Base-by-base conservation (phyloP, 1,140 invertebrate genomes). In the Manduca sexta region DNA sequence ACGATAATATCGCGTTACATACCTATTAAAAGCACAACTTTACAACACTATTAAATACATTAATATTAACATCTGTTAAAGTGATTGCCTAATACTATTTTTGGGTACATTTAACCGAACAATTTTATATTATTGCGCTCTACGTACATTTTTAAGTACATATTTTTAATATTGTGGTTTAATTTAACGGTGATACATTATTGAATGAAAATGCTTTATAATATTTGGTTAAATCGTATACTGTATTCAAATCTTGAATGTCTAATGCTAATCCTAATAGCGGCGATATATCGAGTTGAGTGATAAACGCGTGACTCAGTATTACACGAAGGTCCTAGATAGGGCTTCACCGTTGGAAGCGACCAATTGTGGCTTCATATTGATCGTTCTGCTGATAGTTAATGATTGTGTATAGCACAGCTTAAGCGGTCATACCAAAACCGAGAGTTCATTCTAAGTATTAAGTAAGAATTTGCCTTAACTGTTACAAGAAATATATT, bases 1-100 rank as follows among this genome's bases (percentile, higher is more conserved):
- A 63, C 49, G 68, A 75, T 77, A 79, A 81, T 79, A 78, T 81
- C 61, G 43, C 66, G 70, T 78, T 81, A 74, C 64, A 68, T 68
- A 66, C 54, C 52, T 66, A 79, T 77, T 77, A 74, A 75, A 79
- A 76, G 64, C 66, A 74, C 47, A 61, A 71, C 53, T 74, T 75
- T 63, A 69, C 67, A 68, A 69, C 66, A 58, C 69, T 65, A 67
- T 69, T 72, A 60, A 47, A 41, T 69, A 34, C 69, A 78, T 77
- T 72, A 74, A 45, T 45, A 67, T 59, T 48, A 42, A 69, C 71
- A 77, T 77, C 59, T 80, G 75, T 69, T 64, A 60, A 52, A 66
- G 49, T 52, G 52, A 38, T 52, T 56, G 39, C 45, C 44, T 38
- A 52, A 45, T 47, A 40, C 16, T 15, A 35, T 50, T 8, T 44